These are phyloP conservation scores for Alexandromys fortis DNA, from an alignment of 2,113 vertebrate genomes.

Conservation along the genomic window DNA sequence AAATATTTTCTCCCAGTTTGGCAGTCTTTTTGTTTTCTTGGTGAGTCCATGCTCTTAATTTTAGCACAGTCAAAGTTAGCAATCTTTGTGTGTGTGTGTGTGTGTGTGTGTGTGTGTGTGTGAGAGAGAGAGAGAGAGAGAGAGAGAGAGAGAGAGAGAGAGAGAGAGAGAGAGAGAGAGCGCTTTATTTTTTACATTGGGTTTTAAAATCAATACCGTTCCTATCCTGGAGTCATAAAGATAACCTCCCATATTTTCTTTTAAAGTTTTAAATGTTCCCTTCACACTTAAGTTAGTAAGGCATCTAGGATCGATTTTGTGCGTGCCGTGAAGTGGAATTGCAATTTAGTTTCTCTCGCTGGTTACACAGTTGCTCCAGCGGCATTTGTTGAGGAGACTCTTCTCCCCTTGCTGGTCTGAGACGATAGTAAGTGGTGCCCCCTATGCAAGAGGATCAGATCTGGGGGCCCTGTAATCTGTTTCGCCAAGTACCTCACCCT, in stretches of 20 bases:
- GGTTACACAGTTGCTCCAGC: background rate
- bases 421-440: background rate
- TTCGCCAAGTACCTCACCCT: background rate
- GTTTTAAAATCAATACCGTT: conserved; percentile 47
- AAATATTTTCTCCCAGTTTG: conserved; percentile 41
- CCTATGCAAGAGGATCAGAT: background rate
- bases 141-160: too few species aligned
- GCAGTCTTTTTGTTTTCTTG: background rate
- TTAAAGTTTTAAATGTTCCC: conserved; percentile 12
- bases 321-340: conserved; percentile 9
- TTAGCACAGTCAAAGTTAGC: conserved; percentile 18
- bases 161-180: too few species aligned
- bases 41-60: conserved; percentile 8
- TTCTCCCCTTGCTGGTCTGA: background rate
- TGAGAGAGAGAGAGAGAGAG: background rate
- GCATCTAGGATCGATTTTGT: conserved; percentile 30
- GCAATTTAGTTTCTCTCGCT: background rate
- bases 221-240: conserved; percentile 10
- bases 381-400: background rate
- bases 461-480: background rate
- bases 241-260: background rate
- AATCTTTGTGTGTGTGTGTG: background rate
- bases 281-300: conserved; percentile 41
- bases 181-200: conserved; percentile 44
- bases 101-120: background rate